Evolutionary conservation across 2,888 invertebrate species (phyloP).

Genomic region (Apotomis turbidana): DNA sequence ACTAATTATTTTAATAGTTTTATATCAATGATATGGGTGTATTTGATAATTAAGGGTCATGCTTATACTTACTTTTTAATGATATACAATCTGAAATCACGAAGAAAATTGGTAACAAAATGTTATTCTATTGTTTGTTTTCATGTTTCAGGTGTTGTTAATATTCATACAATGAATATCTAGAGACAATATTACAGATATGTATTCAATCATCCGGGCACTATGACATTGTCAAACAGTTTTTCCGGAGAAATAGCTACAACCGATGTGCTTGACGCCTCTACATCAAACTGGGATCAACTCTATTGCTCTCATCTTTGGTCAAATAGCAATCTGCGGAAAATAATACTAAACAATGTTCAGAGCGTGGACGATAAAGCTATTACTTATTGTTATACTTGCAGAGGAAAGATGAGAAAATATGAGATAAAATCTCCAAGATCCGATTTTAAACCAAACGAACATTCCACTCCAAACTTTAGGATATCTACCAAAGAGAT

Average conservation of each 20-base stretch:
- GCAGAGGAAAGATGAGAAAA: conserved; percentile 77
- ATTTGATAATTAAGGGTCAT: no score
- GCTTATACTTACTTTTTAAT: no score
- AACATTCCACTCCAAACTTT: conserved; percentile 73
- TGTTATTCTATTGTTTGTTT: neutral
- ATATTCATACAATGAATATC: conserved; percentile 15
- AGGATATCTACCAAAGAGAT: conserved; percentile 46
- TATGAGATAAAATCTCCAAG: conserved; percentile 68
- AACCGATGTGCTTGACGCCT: conserved; percentile 56
- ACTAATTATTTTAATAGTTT: no score
- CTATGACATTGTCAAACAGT: conserved; percentile 66
- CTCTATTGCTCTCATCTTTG: conserved; percentile 76
- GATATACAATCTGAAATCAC: no score
- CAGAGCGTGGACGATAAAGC: conserved; percentile 60
- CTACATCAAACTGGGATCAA: conserved; percentile 66
- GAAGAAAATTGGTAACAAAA: no score
- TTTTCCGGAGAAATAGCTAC: conserved; percentile 58
- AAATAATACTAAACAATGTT: conserved; percentile 64
- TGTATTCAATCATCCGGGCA: conserved; percentile 46
- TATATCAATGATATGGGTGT: no score
- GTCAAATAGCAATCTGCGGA: conserved; percentile 68
- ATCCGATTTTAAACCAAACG: conserved; percentile 64
- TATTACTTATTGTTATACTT: conserved; percentile 72
- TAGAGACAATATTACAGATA: conserved; percentile 41
- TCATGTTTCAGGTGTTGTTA: conserved; percentile 53